Evolutionary conservation across 2,888 invertebrate genomes (phyloP).

Genomic region (Oligia latruncula): DNA sequence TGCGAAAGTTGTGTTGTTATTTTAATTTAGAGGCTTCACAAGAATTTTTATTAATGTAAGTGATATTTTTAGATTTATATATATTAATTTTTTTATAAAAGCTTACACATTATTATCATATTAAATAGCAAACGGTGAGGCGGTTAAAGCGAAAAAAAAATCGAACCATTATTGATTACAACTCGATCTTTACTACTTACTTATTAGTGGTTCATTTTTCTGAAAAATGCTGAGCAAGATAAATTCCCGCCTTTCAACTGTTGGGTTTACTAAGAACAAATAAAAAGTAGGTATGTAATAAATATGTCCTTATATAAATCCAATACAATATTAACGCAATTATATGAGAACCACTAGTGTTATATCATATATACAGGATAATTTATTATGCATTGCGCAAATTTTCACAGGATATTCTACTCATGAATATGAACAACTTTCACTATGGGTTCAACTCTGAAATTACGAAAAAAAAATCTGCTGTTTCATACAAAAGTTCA

Average conservation of each 20-base stretch:
- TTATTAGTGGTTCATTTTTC: background rate
- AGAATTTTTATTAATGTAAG: constrained; percentile 46
- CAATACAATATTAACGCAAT: background rate
- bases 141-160: background rate
- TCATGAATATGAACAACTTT: too few species aligned
- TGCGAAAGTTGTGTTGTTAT: background rate
- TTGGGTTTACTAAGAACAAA: background rate
- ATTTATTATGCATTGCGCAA: too few species aligned
- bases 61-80: background rate
- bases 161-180: background rate
- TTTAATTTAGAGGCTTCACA: constrained; percentile 13
- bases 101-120: background rate
- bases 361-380: background rate
- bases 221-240: background rate
- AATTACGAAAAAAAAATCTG: too few species aligned
- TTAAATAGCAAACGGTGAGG: background rate
- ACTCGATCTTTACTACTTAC: background rate
- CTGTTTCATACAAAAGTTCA: too few species aligned
- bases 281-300: background rate
- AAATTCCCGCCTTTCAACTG: background rate
- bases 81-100: background rate
- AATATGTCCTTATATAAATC: background rate
- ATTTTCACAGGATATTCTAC: too few species aligned
- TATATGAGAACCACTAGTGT: background rate
- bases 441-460: too few species aligned